Percentiles rank a stretch among this genome's conserved stretches.
Evolutionary conservation across 2,888 invertebrate genomes (phyloP).

Genomic region (Digitonthophagus gazella): DNA sequence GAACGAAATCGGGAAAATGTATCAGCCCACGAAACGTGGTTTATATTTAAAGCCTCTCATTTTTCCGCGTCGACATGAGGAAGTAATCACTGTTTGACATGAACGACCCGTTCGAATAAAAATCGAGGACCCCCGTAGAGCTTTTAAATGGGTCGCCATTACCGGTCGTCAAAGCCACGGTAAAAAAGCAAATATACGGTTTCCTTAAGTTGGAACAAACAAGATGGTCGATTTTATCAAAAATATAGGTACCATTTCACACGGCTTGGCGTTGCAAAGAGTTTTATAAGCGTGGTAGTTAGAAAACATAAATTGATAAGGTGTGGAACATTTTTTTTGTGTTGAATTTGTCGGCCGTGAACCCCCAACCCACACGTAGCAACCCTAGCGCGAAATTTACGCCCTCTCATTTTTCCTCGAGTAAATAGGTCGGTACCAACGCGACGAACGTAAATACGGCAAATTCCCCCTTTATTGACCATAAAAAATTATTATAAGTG

Average conservation of each 20-base stretch:
- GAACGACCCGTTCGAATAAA: slow-evolving; percentile 4
- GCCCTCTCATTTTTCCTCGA: not conserved
- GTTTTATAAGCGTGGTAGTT: no score
- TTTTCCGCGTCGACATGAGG: not conserved
- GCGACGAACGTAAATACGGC: slow-evolving; percentile 6
- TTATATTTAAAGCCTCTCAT: slow-evolving; percentile 3
- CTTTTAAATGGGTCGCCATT: not conserved
- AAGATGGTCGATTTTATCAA: not conserved
- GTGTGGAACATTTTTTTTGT: not conserved
- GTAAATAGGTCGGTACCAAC: not conserved
- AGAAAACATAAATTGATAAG: not conserved
- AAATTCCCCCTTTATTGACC: slow-evolving; percentile 12
- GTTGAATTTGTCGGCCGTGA: not conserved
- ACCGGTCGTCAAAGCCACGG: not conserved
- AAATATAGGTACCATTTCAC: not conserved
- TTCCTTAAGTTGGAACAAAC: not conserved
- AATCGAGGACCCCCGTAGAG: not conserved
- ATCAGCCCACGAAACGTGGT: slow-evolving; percentile 9
- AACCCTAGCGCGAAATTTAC: not conserved
- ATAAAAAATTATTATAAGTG: slow-evolving; percentile 18
- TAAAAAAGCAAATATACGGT: not conserved
- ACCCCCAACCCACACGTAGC: not conserved
- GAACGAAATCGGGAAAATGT: not conserved
- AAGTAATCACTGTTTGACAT: slow-evolving; percentile 14
- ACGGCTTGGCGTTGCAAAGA: not conserved